These are phyloP conservation scores for Typhlichthys eigenmanni DNA, from an alignment of 2,797 vertebrate genomes.

Conservation along the genomic window DNA sequence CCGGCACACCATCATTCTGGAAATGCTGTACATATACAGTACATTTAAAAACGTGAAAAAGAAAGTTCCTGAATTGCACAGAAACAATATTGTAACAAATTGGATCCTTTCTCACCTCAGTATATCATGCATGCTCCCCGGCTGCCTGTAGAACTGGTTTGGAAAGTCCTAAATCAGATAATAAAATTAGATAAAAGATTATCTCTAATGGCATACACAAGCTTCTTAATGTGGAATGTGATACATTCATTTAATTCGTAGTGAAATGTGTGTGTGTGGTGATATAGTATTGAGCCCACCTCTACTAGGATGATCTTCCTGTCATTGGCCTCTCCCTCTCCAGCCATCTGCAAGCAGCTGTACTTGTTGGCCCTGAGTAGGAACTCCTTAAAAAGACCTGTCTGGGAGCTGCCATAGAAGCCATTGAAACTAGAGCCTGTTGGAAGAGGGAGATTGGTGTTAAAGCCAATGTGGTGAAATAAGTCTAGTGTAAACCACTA, in stretches of 20 bases:
- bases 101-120: conserved; percentile 81
- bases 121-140: conserved; percentile 83
- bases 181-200: conserved; percentile 12
- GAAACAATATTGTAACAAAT: no score
- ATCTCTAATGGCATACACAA: neutral
- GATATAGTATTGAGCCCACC: conserved; percentile 67
- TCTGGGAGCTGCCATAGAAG: conserved; percentile 81
- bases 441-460: neutral
- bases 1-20: no score
- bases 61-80: no score
- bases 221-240: neutral
- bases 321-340: conserved; percentile 73
- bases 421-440: conserved; percentile 78
- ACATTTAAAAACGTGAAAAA: neutral
- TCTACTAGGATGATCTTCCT: conserved; percentile 90
- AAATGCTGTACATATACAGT: no score
- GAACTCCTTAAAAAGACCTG: conserved; percentile 88
- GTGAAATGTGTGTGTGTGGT: no score
- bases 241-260: neutral
- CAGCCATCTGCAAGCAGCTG: conserved; percentile 87
- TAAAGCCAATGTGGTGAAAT: no score
- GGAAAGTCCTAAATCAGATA: conserved; percentile 86
- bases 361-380: conserved; percentile 93
- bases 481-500: no score
- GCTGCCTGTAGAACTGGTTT: conserved; percentile 93